These are phyloP conservation scores for Pelagia noctiluca DNA, from an alignment of 30 jellyfish, hydroid and myxozoan species.

Conservation along the genomic window DNA sequence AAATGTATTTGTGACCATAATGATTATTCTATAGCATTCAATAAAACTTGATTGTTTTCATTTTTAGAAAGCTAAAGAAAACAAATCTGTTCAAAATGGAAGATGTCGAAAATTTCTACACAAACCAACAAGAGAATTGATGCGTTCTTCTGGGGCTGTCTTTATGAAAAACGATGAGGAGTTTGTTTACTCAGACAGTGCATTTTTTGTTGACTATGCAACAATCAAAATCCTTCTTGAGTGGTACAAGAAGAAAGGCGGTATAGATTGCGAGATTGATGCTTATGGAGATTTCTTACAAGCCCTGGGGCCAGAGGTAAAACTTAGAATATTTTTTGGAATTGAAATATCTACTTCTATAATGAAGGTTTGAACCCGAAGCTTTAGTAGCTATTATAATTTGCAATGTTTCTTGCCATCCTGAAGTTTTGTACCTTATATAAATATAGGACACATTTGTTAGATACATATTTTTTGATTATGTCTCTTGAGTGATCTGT, in stretches of 20 bases:
- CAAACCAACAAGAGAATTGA: constrained; percentile 89
- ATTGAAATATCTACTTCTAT: no score
- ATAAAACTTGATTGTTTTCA: not conserved
- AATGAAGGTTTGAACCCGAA: no score
- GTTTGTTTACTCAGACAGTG: constrained; percentile 91
- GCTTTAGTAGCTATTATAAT: no score
- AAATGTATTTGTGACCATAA: no score
- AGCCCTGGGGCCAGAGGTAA: constrained; percentile 95
- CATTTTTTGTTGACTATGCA: constrained; percentile 73
- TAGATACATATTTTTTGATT: no score
- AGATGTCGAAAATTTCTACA: constrained; percentile 76
- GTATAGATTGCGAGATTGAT: constrained; percentile 86
- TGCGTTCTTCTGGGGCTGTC: constrained; percentile 92
- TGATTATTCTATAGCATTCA: not conserved
- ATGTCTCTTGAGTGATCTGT: no score
- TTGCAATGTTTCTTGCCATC: no score
- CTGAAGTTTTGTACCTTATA: no score
- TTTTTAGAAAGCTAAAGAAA: not conserved
- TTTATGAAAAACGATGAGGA: constrained; percentile 78
- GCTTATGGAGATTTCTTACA: constrained; percentile 96
- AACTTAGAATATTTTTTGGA: no score
- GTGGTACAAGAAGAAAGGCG: constrained; percentile 65
- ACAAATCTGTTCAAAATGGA: constrained; percentile 56
- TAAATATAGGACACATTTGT: no score
- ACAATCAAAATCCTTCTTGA: constrained; percentile 64